Evolutionary conservation across 1,140 invertebrate species (phyloP).

Genomic region (Homarus americanus): DNA sequence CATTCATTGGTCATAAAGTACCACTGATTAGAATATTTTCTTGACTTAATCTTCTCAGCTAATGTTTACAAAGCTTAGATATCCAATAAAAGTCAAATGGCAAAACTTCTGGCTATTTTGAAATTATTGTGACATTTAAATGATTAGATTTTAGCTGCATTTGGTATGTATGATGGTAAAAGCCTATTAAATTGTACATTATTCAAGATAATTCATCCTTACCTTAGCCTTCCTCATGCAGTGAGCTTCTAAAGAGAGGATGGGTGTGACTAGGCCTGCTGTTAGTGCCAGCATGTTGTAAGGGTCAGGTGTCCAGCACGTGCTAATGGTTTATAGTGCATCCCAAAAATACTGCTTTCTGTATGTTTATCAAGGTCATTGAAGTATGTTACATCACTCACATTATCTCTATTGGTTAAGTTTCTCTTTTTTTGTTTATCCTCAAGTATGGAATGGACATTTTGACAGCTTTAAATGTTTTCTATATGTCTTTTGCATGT

Average conservation of each 20-base stretch:
- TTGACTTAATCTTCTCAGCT: too few species aligned
- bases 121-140: too few species aligned
- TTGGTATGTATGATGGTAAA: not conserved
- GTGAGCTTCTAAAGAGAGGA: not conserved
- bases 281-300: slow-evolving; percentile 6
- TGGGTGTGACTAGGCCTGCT: not conserved
- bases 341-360: not conserved
- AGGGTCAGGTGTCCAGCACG: not conserved
- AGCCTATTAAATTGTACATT: too few species aligned
- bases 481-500: slow-evolving; percentile 19
- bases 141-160: not conserved
- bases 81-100: too few species aligned
- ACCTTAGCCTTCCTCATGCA: too few species aligned
- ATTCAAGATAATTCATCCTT: too few species aligned
- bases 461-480: slow-evolving; percentile 27
- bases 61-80: too few species aligned
- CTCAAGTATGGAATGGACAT: not conserved
- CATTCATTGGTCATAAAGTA: too few species aligned
- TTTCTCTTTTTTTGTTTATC: not conserved
- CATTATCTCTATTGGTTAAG: not conserved
- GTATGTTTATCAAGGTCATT: not conserved
- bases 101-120: too few species aligned
- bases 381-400: not conserved
- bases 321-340: not conserved
- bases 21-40: too few species aligned